Evolutionary conservation across 2,797 vertebrate genomes (phyloP), one percentile per base, ranked within the genome.

Genomic region (Pangasius mekongensis): DNA sequence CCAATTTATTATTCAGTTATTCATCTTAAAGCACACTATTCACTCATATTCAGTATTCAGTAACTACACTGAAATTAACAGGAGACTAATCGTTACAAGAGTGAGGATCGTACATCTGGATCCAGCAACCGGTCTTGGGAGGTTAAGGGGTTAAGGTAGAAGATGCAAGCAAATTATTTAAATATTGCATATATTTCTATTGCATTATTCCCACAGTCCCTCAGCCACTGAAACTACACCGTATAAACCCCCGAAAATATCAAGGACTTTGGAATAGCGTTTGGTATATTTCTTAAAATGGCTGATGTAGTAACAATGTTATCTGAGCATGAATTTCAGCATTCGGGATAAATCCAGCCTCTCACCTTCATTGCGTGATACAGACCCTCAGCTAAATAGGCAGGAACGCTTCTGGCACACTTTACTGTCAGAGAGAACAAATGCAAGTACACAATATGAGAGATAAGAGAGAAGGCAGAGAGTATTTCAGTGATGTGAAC

Each of bases 371-470:
- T 97, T 43, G 97, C 92, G 30, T 96, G 85, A 94, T 97, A 96
- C 2, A 99, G 96, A 0, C 96, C 97, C 92, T 99, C 98, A 0
- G 98, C 98, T 90, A 99, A 97, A 92, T 98, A 99, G 71, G 94
- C 95, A 86, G 98, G 98, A 56, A 99, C 95, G 0, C 96, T 97
- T 89, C 97, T 95, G 91, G 98, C 93, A 90, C 97, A 98, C 90
- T 98, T 99, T 91, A 99, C 98, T 98, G 76, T 62, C 90, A 85
- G 92, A 88, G 71, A 83, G 43, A n/a, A 81, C 1, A 36, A 47
- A 66, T 2, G 52, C 13, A 27, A 83, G 14, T 54, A 30, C 6
- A 18, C 2, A 52, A 30, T 43, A 47, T 24, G 39, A 27, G 8
- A 77, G 7, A 54, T 54, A 3, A 81, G 33, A 39, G 30, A 58